Percentiles rank a stretch among this genome's conserved stretches.
phyloP scores from a whole-genome alignment of 2,888 invertebrate species.

The Trichogramma evanescens region DNA sequence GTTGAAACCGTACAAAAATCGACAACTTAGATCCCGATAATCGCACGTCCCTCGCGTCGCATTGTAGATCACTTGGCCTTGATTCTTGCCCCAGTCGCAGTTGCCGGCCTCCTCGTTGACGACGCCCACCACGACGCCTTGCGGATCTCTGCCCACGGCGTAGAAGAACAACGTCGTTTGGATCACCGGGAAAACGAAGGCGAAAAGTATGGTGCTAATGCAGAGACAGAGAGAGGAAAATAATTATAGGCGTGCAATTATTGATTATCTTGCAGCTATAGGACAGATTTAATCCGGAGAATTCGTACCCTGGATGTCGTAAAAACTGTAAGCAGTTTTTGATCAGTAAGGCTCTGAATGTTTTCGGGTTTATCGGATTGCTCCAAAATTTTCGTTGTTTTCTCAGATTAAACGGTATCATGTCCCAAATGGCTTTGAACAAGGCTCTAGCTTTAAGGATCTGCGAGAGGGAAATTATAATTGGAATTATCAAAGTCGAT shows the following conservation, averaged over 20 bases:
- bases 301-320: slow-evolving; percentile 63
- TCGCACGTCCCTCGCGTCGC: slow-evolving; percentile 47
- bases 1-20: slow-evolving; percentile 56
- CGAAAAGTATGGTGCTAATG: slow-evolving; percentile 71
- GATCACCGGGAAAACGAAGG: slow-evolving; percentile 73
- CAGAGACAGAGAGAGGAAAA: slow-evolving; percentile 24
- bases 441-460: no score
- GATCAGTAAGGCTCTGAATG: slow-evolving; percentile 59
- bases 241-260: background rate
- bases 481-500: slow-evolving; percentile 27
- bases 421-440: no score
- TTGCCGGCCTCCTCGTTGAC: slow-evolving; percentile 68
- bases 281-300: background rate
- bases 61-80: slow-evolving; percentile 45
- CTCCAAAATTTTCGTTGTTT: no score
- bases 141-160: slow-evolving; percentile 72
- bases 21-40: slow-evolving; percentile 56
- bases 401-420: no score
- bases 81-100: slow-evolving; percentile 43
- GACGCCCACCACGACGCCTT: slow-evolving; percentile 65
- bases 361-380: slow-evolving; percentile 16
- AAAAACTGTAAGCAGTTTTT: slow-evolving; percentile 66
- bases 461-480: no score
- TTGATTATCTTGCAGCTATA: background rate
- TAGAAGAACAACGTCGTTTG: slow-evolving; percentile 74